Evolutionary conservation across 1,140 invertebrate genomes (phyloP).

Genomic region (Planococcus citri): DNA sequence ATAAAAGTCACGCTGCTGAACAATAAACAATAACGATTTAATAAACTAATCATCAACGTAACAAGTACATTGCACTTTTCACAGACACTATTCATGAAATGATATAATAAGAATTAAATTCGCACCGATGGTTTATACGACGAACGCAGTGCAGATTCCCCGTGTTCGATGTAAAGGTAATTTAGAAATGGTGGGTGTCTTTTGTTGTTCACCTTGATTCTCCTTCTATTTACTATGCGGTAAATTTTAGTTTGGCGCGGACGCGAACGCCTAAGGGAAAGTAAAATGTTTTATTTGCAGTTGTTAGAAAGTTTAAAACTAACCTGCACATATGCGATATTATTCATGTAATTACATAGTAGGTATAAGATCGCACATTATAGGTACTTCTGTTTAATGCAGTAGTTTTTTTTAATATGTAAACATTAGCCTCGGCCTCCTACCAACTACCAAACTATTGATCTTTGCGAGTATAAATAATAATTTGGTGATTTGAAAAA

Average conservation of each 20-base stretch:
- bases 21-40: too few relatives aligned
- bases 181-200: conserved; percentile 15
- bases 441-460: too few relatives aligned
- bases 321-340: neutral
- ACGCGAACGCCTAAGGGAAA: neutral
- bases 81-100: neutral
- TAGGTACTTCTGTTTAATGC: too few relatives aligned
- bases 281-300: neutral
- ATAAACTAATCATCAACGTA: neutral
- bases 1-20: too few relatives aligned
- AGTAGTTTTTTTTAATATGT: too few relatives aligned
- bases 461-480: too few relatives aligned
- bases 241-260: neutral
- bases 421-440: too few relatives aligned
- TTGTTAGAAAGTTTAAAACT: neutral
- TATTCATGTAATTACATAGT: neutral
- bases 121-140: neutral
- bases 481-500: too few relatives aligned
- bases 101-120: neutral
- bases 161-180: neutral
- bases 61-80: neutral
- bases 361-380: neutral
- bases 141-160: neutral
- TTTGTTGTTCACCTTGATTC: conserved; percentile 18
- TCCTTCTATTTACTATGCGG: neutral